Evolutionary conservation across 2,113 vertebrate genomes (phyloP).

Genomic region (Pelusios castaneus): DNA sequence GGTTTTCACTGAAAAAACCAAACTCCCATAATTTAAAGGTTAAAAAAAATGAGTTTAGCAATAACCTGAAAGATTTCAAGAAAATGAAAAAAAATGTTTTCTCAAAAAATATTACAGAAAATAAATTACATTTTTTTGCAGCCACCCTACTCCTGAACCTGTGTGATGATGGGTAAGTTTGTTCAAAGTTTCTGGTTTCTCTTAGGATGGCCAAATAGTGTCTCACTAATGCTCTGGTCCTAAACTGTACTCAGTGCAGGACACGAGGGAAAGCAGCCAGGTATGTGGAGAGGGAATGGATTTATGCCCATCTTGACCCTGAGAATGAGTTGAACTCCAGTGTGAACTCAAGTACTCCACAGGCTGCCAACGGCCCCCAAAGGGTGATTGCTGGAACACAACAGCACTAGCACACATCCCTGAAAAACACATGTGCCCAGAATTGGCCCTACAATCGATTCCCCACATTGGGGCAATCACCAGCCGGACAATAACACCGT

Average conservation of each 20-base stretch:
- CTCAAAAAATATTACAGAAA: background rate
- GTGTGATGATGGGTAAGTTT: background rate
- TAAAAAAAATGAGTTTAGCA: background rate
- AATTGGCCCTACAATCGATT: background rate
- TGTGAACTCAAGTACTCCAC: background rate
- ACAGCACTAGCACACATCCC: background rate
- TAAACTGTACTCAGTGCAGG: background rate
- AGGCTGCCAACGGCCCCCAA: background rate
- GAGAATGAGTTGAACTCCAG: background rate
- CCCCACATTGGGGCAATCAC: rapidly evolving
- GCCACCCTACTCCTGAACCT: background rate
- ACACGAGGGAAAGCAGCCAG: background rate
- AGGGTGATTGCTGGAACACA: background rate
- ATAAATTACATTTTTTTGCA: background rate
- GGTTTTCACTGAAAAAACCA: background rate
- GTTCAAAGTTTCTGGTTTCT: background rate
- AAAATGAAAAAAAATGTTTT: background rate
- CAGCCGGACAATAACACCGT: rapidly evolving
- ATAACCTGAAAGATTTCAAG: background rate
- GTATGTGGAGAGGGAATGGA: background rate
- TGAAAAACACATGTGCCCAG: background rate
- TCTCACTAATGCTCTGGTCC: background rate
- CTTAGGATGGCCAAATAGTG: background rate
- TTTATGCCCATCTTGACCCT: background rate
- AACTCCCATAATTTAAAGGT: background rate